phyloP scores from a whole-genome alignment of 2,797 vertebrate genomes.

The Gymnocypris eckloni region DNA sequence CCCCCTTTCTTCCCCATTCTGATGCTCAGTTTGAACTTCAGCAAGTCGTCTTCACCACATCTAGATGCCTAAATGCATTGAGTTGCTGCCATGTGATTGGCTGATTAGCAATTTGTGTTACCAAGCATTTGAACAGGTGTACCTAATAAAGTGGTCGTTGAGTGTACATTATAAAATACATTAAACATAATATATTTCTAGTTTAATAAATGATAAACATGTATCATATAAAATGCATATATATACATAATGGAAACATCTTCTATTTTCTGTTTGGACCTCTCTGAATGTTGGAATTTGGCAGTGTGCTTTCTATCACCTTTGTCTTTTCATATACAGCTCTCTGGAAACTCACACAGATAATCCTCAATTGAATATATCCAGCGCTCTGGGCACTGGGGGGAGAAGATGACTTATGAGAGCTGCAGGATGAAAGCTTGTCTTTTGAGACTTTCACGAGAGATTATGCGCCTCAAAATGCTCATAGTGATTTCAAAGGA shows the following conservation, averaged over 20 bases:
- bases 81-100: no score
- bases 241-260: background rate
- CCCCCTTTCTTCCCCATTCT: no score
- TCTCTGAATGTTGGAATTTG: background rate
- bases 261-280: background rate
- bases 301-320: background rate
- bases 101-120: no score
- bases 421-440: slow-evolving; percentile 36
- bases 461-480: slow-evolving; percentile 41
- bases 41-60: no score
- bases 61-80: no score
- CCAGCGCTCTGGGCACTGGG: background rate
- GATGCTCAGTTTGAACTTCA: no score
- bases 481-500: slow-evolving; percentile 40
- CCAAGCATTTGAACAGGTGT: no score
- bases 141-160: no score
- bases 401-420: slow-evolving; percentile 25
- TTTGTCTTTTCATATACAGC: slow-evolving; percentile 9
- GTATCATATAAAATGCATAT: background rate
- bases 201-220: background rate
- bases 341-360: background rate
- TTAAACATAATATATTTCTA: background rate
- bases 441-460: slow-evolving; percentile 32
- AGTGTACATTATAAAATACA: background rate
- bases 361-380: slow-evolving; percentile 13